phyloP scores from a whole-genome alignment of 2,113 vertebrate species.

The Phalacrocorax brasilianus region DNA sequence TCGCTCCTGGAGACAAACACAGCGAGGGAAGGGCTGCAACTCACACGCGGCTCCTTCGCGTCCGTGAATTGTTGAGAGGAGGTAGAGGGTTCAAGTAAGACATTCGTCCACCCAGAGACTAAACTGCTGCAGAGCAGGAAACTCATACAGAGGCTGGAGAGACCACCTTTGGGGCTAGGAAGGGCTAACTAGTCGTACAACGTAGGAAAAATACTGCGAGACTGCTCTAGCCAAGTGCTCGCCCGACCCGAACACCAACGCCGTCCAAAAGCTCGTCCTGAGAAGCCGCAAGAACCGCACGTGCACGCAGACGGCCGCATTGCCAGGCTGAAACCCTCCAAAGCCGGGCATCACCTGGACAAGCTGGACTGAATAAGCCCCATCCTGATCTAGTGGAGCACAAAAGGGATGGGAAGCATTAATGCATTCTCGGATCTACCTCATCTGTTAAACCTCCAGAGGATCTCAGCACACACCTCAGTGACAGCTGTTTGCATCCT shows the following conservation, averaged over 20 bases:
- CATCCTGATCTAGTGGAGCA: neutral
- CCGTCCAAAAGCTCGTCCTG: neutral
- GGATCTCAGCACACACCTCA: neutral
- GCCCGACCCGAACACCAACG: neutral
- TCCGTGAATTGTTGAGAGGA: neutral
- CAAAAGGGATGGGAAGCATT: neutral
- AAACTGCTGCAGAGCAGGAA: neutral
- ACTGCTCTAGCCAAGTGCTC: neutral
- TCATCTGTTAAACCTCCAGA: neutral
- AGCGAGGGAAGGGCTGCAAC: neutral
- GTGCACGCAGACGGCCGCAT: rapidly evolving
- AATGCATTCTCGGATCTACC: neutral
- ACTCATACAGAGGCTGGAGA: neutral
- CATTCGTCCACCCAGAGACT: neutral
- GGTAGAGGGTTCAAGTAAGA: neutral
- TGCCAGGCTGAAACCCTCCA: neutral
- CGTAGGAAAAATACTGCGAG: neutral
- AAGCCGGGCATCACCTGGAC: neutral
- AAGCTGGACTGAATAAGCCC: neutral
- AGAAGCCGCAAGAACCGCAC: neutral
- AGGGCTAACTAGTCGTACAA: neutral
- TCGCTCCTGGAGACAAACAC: neutral
- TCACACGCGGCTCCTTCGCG: neutral
- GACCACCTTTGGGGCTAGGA: neutral
- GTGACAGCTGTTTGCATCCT: neutral